phyloP scores from a whole-genome alignment of 2,113 vertebrate genomes.

The Nicator chloris region DNA sequence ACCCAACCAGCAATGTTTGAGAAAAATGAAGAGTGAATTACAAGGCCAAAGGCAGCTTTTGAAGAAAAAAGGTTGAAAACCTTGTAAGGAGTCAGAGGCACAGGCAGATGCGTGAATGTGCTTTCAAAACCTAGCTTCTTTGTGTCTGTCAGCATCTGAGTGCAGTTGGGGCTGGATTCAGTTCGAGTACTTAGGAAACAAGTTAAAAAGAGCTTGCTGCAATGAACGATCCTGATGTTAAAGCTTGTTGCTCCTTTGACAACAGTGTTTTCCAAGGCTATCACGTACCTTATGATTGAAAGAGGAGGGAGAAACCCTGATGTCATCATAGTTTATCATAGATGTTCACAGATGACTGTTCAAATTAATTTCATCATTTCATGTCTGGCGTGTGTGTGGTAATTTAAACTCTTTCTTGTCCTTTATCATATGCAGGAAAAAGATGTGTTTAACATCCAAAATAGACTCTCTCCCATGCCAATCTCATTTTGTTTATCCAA shows the following conservation, averaged over 20 bases:
- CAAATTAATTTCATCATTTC: background rate
- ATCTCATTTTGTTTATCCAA: background rate
- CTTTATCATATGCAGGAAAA: background rate
- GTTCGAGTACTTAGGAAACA: background rate
- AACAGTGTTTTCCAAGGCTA: background rate
- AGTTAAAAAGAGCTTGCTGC: background rate
- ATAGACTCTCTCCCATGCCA: background rate
- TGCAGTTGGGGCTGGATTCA: background rate
- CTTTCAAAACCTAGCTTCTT: background rate
- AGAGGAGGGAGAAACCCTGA: background rate
- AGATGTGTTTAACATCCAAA: background rate
- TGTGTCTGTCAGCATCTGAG: background rate
- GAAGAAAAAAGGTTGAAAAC: background rate
- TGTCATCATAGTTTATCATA: background rate
- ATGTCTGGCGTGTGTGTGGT: background rate
- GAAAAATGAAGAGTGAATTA: background rate
- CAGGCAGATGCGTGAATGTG: fast-evolving
- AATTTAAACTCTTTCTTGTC: background rate
- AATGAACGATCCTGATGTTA: background rate
- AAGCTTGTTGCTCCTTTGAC: background rate
- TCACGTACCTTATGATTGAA: background rate
- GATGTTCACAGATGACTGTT: background rate
- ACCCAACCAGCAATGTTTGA: background rate
- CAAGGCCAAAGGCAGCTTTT: background rate
- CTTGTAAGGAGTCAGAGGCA: background rate